Conservation (phyloP, 1,140 invertebrate species). For the Alviniconcha marisindica region DNA sequence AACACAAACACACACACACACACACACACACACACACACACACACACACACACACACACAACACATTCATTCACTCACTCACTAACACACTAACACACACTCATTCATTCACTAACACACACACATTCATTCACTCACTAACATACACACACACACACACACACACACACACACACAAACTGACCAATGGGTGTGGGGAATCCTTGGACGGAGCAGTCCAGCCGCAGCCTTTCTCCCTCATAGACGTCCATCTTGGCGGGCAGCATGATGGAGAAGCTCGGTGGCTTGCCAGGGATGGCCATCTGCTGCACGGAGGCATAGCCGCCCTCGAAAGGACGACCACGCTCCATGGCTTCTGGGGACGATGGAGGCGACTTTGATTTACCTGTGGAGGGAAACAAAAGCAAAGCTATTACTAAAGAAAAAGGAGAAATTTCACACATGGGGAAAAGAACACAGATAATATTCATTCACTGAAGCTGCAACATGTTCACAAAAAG, state of each 20-base stretch:
- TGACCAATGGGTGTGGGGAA: slow-evolving; percentile 69
- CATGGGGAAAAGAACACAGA: too few species aligned
- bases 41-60: too few species aligned
- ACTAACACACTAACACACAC: neutral
- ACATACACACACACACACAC: neutral
- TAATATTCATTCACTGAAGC: too few species aligned
- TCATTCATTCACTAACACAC: slow-evolving; percentile 6
- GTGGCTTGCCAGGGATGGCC: slow-evolving; percentile 55
- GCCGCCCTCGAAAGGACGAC: slow-evolving; percentile 41
- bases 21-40: too few species aligned
- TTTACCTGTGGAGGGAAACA: slow-evolving; percentile 52
- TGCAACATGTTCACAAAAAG: too few species aligned
- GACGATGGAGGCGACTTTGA: slow-evolving; percentile 55
- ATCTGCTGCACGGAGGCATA: slow-evolving; percentile 46
- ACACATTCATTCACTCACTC: neutral
- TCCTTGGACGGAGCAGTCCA: slow-evolving; percentile 70
- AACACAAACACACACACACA: too few species aligned
- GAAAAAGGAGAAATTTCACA: neutral
- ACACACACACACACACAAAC: slow-evolving; percentile 27
- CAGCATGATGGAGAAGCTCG: slow-evolving; percentile 65
- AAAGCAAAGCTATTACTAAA: neutral
- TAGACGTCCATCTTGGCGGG: slow-evolving; percentile 66
- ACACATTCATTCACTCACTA: neutral
- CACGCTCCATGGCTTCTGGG: slow-evolving; percentile 45
- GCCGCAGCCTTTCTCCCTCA: slow-evolving; percentile 68